Conservation (phyloP, 2,113 vertebrate genomes). For the Pyxicephalus adspersus region DNA sequence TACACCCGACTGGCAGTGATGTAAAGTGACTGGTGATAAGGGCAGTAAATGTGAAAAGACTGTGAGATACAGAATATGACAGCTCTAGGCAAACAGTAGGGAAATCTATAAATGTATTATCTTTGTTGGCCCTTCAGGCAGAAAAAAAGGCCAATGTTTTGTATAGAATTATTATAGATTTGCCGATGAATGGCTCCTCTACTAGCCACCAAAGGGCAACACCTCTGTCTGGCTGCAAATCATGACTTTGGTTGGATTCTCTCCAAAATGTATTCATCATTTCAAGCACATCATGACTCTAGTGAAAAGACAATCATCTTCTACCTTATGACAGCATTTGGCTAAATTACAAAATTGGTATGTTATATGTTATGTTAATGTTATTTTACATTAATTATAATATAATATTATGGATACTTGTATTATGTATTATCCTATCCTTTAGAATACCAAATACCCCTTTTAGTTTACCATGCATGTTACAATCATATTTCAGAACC, state of each 20-base stretch:
- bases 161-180: background rate
- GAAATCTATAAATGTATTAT: conserved; percentile 6
- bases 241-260: background rate
- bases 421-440: too few relatives aligned
- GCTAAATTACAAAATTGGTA: too few relatives aligned
- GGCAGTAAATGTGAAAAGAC: background rate
- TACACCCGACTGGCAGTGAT: conserved; percentile 11
- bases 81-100: background rate
- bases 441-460: too few relatives aligned
- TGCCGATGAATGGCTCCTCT: background rate
- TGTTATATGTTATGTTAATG: too few relatives aligned
- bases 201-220: background rate
- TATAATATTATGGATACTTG: too few relatives aligned
- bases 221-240: background rate
- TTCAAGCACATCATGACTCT: background rate
- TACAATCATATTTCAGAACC: too few relatives aligned
- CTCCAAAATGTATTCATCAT: background rate
- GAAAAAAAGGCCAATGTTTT: conserved; percentile 14
- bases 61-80: background rate
- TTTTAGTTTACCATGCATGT: too few relatives aligned
- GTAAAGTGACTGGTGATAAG: conserved; percentile 30
- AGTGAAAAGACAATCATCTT: background rate
- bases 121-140: background rate
- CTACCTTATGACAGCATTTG: too few relatives aligned
- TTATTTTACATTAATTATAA: too few relatives aligned